Evolutionary conservation across 2,113 vertebrate species (phyloP).

Genomic region (Elachura formosa): DNA sequence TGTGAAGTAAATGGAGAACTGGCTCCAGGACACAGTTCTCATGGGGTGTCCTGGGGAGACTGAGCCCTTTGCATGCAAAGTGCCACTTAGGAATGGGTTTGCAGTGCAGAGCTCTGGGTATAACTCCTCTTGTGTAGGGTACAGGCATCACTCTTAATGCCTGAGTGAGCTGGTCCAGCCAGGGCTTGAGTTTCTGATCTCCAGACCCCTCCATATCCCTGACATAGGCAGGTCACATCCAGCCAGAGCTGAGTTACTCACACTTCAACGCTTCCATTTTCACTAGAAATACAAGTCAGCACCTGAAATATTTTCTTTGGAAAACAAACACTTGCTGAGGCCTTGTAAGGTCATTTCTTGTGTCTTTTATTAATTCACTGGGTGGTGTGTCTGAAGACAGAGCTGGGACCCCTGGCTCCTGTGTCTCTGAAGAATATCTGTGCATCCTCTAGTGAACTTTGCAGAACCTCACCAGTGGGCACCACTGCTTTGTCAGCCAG

Average conservation of each 20-base stretch:
- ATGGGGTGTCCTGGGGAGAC: background rate
- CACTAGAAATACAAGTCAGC: background rate
- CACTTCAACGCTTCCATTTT: background rate
- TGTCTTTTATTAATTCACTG: background rate
- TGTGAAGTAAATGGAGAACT: background rate
- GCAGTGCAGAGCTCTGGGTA: background rate
- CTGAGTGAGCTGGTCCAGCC: rapidly evolving
- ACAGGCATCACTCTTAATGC: background rate
- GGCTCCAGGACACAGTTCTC: background rate
- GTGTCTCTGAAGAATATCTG: background rate
- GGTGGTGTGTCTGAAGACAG: background rate
- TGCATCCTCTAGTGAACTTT: background rate
- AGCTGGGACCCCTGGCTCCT: background rate
- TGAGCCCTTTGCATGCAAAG: background rate
- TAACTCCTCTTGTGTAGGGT: background rate
- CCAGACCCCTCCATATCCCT: background rate
- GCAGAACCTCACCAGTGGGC: background rate
- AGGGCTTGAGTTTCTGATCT: background rate
- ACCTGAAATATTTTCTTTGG: background rate
- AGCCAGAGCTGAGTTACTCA: background rate
- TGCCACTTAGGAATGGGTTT: background rate
- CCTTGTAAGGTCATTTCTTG: background rate
- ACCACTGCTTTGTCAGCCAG: background rate
- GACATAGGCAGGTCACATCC: background rate
- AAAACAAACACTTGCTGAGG: rapidly evolving